phyloP scores from a whole-genome alignment of 2,888 invertebrate species.

The Galerucella calmariensis region DNA sequence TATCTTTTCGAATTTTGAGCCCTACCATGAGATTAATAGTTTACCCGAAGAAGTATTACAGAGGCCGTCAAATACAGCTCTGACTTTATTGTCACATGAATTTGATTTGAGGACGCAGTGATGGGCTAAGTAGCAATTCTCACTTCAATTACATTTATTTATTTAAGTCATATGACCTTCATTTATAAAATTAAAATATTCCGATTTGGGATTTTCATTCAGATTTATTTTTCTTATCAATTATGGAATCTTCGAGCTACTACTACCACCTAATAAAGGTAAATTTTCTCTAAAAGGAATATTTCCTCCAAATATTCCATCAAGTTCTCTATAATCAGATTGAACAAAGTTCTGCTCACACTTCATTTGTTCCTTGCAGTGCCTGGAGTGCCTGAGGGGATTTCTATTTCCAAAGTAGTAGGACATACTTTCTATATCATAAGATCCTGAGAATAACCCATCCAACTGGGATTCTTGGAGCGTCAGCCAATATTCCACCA shows the following conservation, averaged over 20 bases:
- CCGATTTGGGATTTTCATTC: conserved; percentile 21
- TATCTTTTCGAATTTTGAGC: conserved; percentile 38
- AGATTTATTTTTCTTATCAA: conserved; percentile 17
- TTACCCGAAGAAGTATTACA: too few relatives aligned
- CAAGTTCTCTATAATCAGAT: conserved; percentile 11
- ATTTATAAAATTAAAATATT: conserved; percentile 27
- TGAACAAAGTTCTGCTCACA: conserved; percentile 40
- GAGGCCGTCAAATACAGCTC: too few relatives aligned
- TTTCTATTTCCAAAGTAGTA: too few relatives aligned
- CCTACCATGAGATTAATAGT: conserved; percentile 36
- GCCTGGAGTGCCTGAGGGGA: background rate
- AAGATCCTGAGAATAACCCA: conserved; percentile 4
- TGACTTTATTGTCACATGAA: background rate
- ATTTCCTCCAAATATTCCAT: conserved; percentile 25
- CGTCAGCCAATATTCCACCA: conserved; percentile 4
- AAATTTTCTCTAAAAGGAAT: conserved; percentile 24
- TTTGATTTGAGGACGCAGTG: conserved; percentile 27
- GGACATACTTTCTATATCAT: background rate
- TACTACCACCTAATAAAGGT: conserved; percentile 8
- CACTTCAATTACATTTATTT: background rate
- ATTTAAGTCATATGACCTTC: conserved; percentile 18
- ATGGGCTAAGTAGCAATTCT: conserved; percentile 22
- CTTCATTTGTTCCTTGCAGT: conserved; percentile 11
- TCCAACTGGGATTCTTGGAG: conserved; percentile 21
- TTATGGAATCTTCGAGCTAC: conserved; percentile 21